Evolutionary conservation across 2,888 invertebrate species (phyloP).

Genomic region (Coelinius sp.): DNA sequence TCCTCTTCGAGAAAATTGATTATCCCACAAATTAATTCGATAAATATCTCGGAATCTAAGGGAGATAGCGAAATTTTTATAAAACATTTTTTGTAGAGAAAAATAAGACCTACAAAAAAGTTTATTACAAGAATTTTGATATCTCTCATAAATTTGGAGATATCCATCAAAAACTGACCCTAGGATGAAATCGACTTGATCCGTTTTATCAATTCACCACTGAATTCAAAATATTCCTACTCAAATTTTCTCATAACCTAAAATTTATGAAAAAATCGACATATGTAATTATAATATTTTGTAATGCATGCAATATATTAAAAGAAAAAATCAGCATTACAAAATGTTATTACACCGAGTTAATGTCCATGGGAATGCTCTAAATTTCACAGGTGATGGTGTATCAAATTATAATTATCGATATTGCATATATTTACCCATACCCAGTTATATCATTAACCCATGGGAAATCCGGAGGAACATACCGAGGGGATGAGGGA

Average conservation of each 20-base stretch:
- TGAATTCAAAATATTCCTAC: background rate
- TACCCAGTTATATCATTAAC: background rate
- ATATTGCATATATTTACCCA: constrained; percentile 11
- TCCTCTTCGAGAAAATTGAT: too few species aligned
- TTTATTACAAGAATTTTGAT: too few species aligned
- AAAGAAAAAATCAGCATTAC: background rate
- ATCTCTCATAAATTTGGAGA: too few species aligned
- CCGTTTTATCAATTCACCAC: too few species aligned
- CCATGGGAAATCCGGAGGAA: constrained; percentile 16
- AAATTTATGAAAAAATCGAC: background rate
- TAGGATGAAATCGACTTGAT: too few species aligned
- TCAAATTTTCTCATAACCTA: background rate
- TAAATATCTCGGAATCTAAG: too few species aligned
- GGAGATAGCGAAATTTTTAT: too few species aligned
- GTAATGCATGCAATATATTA: background rate
- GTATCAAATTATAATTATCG: constrained; percentile 11
- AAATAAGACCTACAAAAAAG: too few species aligned
- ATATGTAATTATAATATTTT: background rate
- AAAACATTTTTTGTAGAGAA: too few species aligned
- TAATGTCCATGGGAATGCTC: constrained; percentile 3
- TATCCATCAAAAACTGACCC: too few species aligned
- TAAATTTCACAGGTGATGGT: background rate
- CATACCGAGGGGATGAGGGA: background rate
- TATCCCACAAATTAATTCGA: too few species aligned
- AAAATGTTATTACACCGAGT: background rate